A percentile compares a stretch with the other conserved stretches of the same genome.
Evolutionary conservation across 1,140 invertebrate genomes (phyloP).

Genomic region (Drosophila elegans): DNA sequence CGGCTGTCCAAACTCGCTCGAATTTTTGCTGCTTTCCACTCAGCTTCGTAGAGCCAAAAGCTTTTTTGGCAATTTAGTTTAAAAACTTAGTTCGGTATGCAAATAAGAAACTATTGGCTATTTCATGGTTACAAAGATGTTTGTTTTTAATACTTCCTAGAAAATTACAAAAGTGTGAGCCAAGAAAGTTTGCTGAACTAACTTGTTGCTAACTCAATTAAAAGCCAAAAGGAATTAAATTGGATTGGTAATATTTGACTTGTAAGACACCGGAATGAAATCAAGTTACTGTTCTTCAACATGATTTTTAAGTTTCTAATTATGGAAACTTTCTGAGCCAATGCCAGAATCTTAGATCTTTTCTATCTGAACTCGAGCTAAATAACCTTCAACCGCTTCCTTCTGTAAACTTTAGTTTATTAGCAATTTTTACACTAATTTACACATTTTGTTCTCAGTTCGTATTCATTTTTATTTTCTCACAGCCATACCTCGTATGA

Average conservation of each 20-base stretch:
- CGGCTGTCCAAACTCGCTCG: conserved; percentile 19
- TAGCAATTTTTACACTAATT: conserved; percentile 33
- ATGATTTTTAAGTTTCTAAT: not conserved
- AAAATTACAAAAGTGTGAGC: not conserved
- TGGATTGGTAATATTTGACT: not conserved
- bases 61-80: conserved; percentile 11
- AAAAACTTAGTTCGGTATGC: conserved; percentile 17
- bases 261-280: not conserved
- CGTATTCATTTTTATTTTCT: conserved; percentile 2
- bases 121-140: not conserved
- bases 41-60: conserved; percentile 11
- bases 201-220: conserved; percentile 20
- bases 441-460: conserved; percentile 42
- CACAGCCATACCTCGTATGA: conserved; percentile 5
- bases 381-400: not conserved
- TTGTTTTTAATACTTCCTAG: conserved; percentile 12
- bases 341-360: not conserved
- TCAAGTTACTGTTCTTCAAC: not conserved
- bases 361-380: not conserved
- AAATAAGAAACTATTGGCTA: conserved; percentile 11
- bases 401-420: conserved; percentile 2
- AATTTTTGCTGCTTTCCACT: conserved; percentile 16
- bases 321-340: not conserved
- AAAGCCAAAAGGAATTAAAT: conserved; percentile 5
- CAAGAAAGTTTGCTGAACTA: conserved; percentile 10